Evolutionary conservation across 2,797 vertebrate genomes (phyloP), one percentile per base, ranked within the genome.

Genomic region (Tiaroga cobitis): DNA sequence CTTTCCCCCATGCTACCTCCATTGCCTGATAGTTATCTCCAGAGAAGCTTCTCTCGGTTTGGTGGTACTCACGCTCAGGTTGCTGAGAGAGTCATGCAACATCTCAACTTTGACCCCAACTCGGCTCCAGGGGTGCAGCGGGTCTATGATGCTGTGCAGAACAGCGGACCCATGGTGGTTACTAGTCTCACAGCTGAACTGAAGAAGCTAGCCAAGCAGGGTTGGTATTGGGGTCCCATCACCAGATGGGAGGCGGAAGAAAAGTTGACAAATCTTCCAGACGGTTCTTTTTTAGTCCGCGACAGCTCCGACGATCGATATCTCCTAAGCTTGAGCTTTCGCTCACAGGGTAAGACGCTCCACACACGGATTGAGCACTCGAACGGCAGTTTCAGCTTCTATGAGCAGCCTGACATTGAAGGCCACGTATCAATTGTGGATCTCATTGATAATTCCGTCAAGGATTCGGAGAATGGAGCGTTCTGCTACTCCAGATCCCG

Each of bases 161-260:
- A 92, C 88, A 97, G 96, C 0, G 98, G 98, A n/a, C 96, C 96
- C 26, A 97, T 97, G 97, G 97, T 97, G 15, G 98, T 99, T 89
- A 99, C 97, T 29, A 99, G 98, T 91, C 96, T 99, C 84, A 99
- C 98, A 0, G 97, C 97, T 91, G 98, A 99, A 94, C 95, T 99
- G 89, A 99, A 99, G 92, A 99, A 99, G 89, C 96, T 99, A 77
- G 98, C 98, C 0, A 97, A 94, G 89, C 98, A 99, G 93, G 98
- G 98, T 74, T 99, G 98, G 98, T 99, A 99, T 96, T 99, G 98
- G 98, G 98, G 98, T 15, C 98, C 98, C 2, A 99, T 99, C 91
- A 99, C 98, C 2, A 96, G 98, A 72, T 99, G 98, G 98, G 98
- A 99, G 91, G 98, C 98, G 0, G 98, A 99, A 90, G 98, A 98